Conservation (phyloP, 1,140 invertebrate genomes). For the Ceratosolen fusciceps region DNA sequence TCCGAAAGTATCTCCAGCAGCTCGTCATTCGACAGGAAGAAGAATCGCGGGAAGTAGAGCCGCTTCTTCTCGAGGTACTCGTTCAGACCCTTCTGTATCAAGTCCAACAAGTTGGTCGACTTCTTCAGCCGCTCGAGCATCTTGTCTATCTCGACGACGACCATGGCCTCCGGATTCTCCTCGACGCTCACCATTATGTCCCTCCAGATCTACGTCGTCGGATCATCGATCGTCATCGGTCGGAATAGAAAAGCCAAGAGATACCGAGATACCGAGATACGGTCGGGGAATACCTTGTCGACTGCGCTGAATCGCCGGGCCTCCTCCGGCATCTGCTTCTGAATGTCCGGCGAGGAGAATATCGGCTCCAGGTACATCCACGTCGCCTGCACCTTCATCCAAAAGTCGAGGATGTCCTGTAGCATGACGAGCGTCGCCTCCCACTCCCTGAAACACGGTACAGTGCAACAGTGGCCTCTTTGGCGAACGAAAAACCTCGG, state of each 20-base stretch:
- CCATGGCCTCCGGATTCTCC: constrained; percentile 85
- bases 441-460: constrained; percentile 81
- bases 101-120: constrained; percentile 87
- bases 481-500: too few species aligned
- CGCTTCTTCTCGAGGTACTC: constrained; percentile 97
- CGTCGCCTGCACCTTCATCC: constrained; percentile 95
- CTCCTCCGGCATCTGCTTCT: constrained; percentile 94
- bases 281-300: constrained; percentile 79
- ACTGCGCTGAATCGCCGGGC: constrained; percentile 91
- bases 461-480: too few species aligned
- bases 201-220: constrained; percentile 81
- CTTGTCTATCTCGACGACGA: constrained; percentile 91
- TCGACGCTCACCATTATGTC: constrained; percentile 92
- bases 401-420: constrained; percentile 95
- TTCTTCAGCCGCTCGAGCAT: constrained; percentile 93
- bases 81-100: constrained; percentile 93
- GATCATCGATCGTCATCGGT: too few species aligned
- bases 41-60: constrained; percentile 94
- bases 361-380: constrained; percentile 99
- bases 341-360: constrained; percentile 97
- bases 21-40: constrained; percentile 98
- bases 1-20: constrained; percentile 95
- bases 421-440: constrained; percentile 83
- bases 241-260: neutral
- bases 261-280: neutral